Evolutionary conservation across 2,113 vertebrate genomes (phyloP), one percentile per base, ranked within the genome.

Genomic region (Tapirus terrestris): DNA sequence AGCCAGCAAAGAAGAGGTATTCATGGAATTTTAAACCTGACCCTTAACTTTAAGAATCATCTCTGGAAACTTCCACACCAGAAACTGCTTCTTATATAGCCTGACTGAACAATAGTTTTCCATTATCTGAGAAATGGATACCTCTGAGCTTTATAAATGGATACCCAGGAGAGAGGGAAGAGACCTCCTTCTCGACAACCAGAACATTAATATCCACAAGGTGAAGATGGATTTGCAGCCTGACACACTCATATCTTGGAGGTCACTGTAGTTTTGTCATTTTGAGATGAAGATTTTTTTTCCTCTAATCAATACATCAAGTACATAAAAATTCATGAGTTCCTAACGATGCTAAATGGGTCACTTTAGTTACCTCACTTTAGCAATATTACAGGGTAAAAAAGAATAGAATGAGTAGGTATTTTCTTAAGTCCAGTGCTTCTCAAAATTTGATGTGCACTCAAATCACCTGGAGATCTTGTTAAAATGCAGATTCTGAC

Each of bases 401-500:
- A 80, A 6, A 36, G 51, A 86, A 91, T n/a, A 83, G 45, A 75
- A 60, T 45, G 39, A 89, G 21, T 33, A 86, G 45, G 43, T 77
- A 61, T 87, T 93, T 93, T 93, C 39, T 79, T 29, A 88, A 53
- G 17, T 31, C 63, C 17, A 61, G 36, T 31, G 43, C 48, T 31
- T 80, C 43, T 91, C 86, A 89, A 94, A 86, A 60, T 97, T 27
- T 93, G 85, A 86, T 48, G 51, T 33, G 67, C 12, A 85, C 16
- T 25, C 4, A 1, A 36, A 45, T 80, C 36, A 45, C 43, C 21
- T 43, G 72, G n/a, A 21, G 25, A n/a, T n/a, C 58, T 84, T 70
- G 70, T 72, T 65, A n/a, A 85, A 92, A 51, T 70, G 31, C 31
- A 77, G 31, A 86, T 70, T 86, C 67, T 63, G 70, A 33, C 8